Evolutionary conservation across 2,888 invertebrate genomes (phyloP).

Genomic region (Clostera curtula): DNA sequence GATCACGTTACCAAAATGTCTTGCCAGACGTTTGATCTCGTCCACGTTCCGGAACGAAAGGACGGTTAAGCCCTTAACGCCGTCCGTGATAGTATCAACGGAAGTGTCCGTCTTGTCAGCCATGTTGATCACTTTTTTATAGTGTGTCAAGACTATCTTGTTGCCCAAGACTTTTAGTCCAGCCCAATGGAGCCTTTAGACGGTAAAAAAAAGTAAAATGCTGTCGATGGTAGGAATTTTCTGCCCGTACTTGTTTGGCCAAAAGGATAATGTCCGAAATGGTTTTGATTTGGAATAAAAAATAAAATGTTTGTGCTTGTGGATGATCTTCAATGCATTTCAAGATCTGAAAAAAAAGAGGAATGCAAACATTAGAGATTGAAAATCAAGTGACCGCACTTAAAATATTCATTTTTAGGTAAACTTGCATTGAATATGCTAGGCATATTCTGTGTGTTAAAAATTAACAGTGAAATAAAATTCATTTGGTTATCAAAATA

Average conservation of each 20-base stretch:
- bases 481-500: too few species aligned
- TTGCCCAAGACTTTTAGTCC: background rate
- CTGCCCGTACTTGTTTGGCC: conserved; percentile 21
- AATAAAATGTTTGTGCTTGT: conserved; percentile 36
- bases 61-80: conserved; percentile 45
- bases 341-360: conserved; percentile 58
- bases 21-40: conserved; percentile 53
- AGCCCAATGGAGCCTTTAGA: conserved; percentile 13
- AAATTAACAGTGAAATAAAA: too few species aligned
- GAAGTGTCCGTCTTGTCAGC: conserved; percentile 23
- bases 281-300: conserved; percentile 26
- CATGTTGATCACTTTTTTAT: conserved; percentile 25
- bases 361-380: conserved; percentile 4
- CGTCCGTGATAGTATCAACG: conserved; percentile 33
- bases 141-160: background rate
- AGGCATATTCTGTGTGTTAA: too few species aligned
- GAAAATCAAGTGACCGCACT: too few species aligned
- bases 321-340: conserved; percentile 59
- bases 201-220: conserved; percentile 15
- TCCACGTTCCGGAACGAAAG: conserved; percentile 58
- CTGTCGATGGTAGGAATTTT: conserved; percentile 14
- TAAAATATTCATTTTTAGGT: background rate
- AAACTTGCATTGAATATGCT: too few species aligned
- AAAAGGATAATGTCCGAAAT: conserved; percentile 9
- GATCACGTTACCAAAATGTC: conserved; percentile 49